Evolutionary conservation across 2,888 invertebrate species (phyloP), one percentile per base, ranked within the genome.

Genomic region (Lamellibrachia satsuma): DNA sequence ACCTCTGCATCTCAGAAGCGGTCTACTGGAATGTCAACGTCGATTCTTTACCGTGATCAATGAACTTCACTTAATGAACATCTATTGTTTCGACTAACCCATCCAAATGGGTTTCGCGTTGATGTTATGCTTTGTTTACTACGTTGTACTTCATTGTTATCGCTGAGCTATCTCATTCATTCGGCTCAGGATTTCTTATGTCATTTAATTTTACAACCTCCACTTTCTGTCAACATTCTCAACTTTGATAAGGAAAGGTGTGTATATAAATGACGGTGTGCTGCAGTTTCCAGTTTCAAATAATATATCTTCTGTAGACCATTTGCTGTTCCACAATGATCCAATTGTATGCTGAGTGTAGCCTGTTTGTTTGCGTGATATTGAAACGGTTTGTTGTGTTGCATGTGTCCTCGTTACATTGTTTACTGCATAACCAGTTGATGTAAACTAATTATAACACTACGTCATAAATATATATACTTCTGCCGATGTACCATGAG

Each of bases 111-210:
- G 75, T 75, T 39, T 22, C 22, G 22, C 75, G n/a, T 75, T 75
- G 75, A 75, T 75, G 15, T 6, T 75, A 75, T 75, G 75, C 22
- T 22, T 75, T 75, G 75, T 75, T 75, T 75, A 22, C 75, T 22
- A 75, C 75, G 75, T 75, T 22, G 75, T 75, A 75, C 75, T 75
- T 75, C 75, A 75, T 75, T 75, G 22, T 75, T 75, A 75, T 75
- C 75, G 75, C 75, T n/a, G 75, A 75, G 22, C 22, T 75, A 75
- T 75, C 75, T 75, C 75, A 75, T 6, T 75, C 15, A 15, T 75
- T 15, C 75, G n/a, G 75, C 75, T 75, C 75, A n/a, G 75, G 15
- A 22, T 75, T 75, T 75, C 75, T 75, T 75, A n/a, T 75, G 75
- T 75, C 75, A 75, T 75, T 75, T 22, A 75, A 22, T 75, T 75